Conservation (phyloP, 64 coral and sea anemone genomes). For the Stichodactyla mertensii region DNA sequence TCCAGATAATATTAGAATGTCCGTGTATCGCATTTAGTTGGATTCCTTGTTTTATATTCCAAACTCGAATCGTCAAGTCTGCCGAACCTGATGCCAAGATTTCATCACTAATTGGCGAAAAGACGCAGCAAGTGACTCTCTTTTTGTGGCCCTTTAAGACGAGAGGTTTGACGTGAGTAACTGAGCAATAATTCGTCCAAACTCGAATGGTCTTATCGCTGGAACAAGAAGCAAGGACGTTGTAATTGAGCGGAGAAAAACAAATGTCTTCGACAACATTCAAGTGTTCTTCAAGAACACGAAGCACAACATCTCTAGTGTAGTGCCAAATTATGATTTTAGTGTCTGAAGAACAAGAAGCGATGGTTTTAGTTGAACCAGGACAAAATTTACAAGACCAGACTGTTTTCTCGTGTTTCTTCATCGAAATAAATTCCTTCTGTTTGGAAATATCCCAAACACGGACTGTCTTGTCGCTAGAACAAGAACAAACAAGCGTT, state of each 20-base stretch:
- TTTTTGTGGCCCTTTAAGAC: slow-evolving; percentile 42
- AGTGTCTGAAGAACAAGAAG: slow-evolving; percentile 45
- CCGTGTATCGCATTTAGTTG: slow-evolving; percentile 20
- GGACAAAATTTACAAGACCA: slow-evolving; percentile 56
- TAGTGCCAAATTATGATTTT: slow-evolving; percentile 45
- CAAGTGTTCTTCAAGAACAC: slow-evolving; percentile 25
- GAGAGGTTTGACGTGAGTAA: not conserved
- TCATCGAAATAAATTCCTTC: slow-evolving; percentile 21
- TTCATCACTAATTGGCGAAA: slow-evolving; percentile 34
- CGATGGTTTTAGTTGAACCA: slow-evolving; percentile 10
- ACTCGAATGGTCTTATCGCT: slow-evolving; percentile 41
- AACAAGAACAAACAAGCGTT: slow-evolving; percentile 44
- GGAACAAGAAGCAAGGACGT: slow-evolving; percentile 46
- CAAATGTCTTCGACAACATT: slow-evolving; percentile 56
- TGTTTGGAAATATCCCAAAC: slow-evolving; percentile 32
- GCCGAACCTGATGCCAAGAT: slow-evolving; percentile 47
- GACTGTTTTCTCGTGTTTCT: slow-evolving; percentile 34
- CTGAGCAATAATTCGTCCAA: slow-evolving; percentile 31
- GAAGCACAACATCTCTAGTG: slow-evolving; percentile 14
- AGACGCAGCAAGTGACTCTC: slow-evolving; percentile 39
- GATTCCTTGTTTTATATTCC: slow-evolving; percentile 31
- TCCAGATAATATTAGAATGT: slow-evolving; percentile 60
- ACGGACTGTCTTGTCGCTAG: slow-evolving; percentile 56
- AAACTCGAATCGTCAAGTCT: slow-evolving; percentile 50
- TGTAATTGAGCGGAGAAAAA: slow-evolving; percentile 38